A percentile compares a stretch with the other conserved stretches of the same genome.
These are phyloP conservation scores for Bombus affinis DNA, from an alignment of 1,140 invertebrate species.

Conservation along the genomic window DNA sequence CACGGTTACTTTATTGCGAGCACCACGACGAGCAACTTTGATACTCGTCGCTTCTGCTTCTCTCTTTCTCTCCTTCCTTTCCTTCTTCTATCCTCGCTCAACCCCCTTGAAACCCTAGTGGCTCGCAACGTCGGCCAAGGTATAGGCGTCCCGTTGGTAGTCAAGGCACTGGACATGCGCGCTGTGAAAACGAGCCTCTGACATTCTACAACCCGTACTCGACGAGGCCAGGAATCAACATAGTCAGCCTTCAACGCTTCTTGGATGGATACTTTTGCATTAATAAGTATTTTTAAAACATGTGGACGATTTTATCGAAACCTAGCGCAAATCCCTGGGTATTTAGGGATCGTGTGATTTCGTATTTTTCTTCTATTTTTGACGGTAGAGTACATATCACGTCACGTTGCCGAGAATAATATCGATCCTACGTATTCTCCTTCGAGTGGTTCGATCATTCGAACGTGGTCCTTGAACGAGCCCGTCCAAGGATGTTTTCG, in stretches of 20 bases:
- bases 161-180: slow-evolving; percentile 80
- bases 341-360: too few species aligned
- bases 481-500: slow-evolving; percentile 26
- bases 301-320: not conserved
- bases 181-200: slow-evolving; percentile 13
- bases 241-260: not conserved
- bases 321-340: too few species aligned
- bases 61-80: not conserved
- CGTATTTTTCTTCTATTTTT: too few species aligned
- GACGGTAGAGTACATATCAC: too few species aligned
- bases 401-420: slow-evolving; percentile 8
- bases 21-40: slow-evolving; percentile 65
- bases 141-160: slow-evolving; percentile 73
- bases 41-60: slow-evolving; percentile 46
- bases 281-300: not conserved
- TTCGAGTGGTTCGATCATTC: slow-evolving; percentile 23
- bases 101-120: slow-evolving; percentile 19
- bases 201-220: slow-evolving; percentile 20
- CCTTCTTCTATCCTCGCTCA: slow-evolving; percentile 18
- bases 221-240: slow-evolving; percentile 8
- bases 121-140: slow-evolving; percentile 61
- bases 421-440: not conserved
- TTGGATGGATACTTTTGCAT: slow-evolving; percentile 4
- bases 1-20: slow-evolving; percentile 36
- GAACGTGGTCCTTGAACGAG: slow-evolving; percentile 24